A percentile compares a stretch with the other conserved stretches of the same genome.
phyloP scores from a whole-genome alignment of 2,113 vertebrate genomes.

The Cebus imitator region DNA sequence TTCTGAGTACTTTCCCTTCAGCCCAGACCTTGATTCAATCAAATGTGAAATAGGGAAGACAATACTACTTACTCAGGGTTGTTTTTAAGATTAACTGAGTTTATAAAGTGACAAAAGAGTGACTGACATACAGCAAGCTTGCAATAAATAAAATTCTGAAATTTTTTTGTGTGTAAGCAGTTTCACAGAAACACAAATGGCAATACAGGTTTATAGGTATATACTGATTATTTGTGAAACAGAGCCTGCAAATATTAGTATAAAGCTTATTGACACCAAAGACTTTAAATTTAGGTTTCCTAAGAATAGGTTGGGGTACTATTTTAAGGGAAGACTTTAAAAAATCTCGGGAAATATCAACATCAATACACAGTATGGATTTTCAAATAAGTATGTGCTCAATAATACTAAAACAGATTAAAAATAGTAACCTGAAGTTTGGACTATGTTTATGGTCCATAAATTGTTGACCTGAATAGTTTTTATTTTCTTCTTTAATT shows the following conservation, averaged over 20 bases:
- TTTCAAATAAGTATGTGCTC: background rate
- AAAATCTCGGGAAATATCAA: background rate
- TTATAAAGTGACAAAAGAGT: background rate
- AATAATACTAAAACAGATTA: background rate
- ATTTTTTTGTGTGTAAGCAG: background rate
- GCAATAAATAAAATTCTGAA: background rate
- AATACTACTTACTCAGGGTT: background rate
- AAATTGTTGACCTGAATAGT: background rate
- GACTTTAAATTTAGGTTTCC: background rate
- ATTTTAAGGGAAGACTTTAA: background rate
- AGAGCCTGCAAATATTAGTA: background rate
- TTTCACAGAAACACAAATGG: background rate
- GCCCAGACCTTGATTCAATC: background rate
- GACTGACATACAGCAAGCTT: background rate
- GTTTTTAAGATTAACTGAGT: background rate
- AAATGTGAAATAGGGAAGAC: background rate
- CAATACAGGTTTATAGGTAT: background rate
- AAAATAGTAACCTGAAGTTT: background rate
- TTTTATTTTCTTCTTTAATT: background rate
- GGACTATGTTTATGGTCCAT: background rate
- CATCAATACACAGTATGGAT: background rate
- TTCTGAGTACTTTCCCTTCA: too few relatives aligned
- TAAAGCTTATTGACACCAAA: background rate
- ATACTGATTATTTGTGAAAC: background rate
- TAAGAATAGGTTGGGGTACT: background rate